These are phyloP conservation scores for Chionomys nivalis DNA, from an alignment of 2,113 vertebrate genomes.

Conservation along the genomic window DNA sequence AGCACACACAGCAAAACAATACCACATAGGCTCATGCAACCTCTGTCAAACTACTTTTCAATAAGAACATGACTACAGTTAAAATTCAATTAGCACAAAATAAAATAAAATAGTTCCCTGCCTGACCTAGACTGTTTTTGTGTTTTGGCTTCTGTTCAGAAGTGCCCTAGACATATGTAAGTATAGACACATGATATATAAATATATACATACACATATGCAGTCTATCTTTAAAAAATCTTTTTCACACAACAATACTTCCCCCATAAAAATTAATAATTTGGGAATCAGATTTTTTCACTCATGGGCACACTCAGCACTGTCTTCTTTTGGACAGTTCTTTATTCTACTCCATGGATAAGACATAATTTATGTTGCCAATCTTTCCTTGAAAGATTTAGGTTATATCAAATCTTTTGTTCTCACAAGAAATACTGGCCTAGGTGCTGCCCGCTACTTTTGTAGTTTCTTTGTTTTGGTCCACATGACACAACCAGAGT, in stretches of 20 bases:
- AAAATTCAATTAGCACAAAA: background rate
- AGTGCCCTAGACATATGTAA: background rate
- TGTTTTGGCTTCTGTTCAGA: background rate
- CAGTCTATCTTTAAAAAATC: background rate
- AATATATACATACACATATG: background rate
- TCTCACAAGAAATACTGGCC: background rate
- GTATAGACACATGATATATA: background rate
- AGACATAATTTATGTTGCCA: background rate
- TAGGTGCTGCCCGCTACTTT: background rate
- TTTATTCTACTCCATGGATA: background rate
- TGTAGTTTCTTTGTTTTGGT: background rate
- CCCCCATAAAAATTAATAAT: background rate
- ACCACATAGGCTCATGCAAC: rapidly evolving
- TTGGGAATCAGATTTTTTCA: background rate
- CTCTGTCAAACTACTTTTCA: background rate
- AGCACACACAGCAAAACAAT: background rate
- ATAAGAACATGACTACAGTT: background rate
- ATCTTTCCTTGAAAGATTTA: background rate
- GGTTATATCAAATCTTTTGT: background rate
- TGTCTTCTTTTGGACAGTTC: background rate
- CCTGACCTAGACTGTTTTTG: background rate
- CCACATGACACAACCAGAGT: too few relatives aligned
- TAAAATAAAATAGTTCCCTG: background rate
- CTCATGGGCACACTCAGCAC: background rate
- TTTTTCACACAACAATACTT: background rate